Evolutionary conservation across 2,797 vertebrate species (phyloP), one percentile per base, ranked within the genome.

Genomic region (Acestrorhynchus altus): DNA sequence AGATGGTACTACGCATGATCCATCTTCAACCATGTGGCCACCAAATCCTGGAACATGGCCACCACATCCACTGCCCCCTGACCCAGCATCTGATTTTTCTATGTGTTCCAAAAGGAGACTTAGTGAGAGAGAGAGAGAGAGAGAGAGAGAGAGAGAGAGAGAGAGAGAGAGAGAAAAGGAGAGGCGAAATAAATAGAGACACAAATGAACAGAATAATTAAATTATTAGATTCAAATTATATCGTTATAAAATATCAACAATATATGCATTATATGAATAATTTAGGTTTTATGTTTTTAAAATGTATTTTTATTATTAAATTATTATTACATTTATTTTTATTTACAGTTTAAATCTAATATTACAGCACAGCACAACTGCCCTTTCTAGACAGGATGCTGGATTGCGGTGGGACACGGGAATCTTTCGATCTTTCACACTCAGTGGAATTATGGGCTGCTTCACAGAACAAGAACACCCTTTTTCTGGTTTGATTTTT

Each of bases 341-440:
- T n/a, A n/a, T n/a, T n/a, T n/a, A n/a, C n/a, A n/a, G n/a, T n/a
- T n/a, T n/a, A n/a, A n/a, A n/a, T n/a, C n/a, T n/a, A n/a, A n/a
- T n/a, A 12, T 44, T 12, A 2, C 26, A 8, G 47, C 35, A 20
- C 20, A 40, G 51, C 42, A 20, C 26, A 20, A 44, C 24, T 57
- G 54, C 54, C 22, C 47, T 60, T 26, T n/a, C 22, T 40, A 16
- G 39, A 46, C 9, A 46, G 59, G 24, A 61, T 26, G 54, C 49
- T 13, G 26, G 20, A 47, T 20, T n/a, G 7, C 59, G 8, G 28
- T 8, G 51, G 9, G 31, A 35, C 31, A 35, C 2, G 31, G 6
- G 31, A 49, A 11, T 42, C 78, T 66, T 68, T 80, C 73, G 65
- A 73, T 81, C 87, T 87, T 61, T 35, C 80, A 83, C 52, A 13